Conservation (phyloP, 2,113 vertebrate species). For the Motacilla alba region DNA sequence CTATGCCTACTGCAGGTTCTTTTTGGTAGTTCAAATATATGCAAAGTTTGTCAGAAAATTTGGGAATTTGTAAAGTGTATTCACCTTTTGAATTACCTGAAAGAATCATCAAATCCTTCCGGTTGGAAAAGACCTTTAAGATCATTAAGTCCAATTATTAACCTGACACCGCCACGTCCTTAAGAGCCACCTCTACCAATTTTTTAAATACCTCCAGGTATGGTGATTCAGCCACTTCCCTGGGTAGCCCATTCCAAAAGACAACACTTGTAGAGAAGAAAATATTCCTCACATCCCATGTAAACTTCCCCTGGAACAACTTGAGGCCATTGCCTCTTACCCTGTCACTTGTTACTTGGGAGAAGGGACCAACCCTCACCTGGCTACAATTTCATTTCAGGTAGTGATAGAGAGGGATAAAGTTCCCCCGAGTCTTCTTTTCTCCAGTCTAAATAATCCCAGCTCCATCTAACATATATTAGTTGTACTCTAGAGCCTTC, state of each 20-base stretch:
- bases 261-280: neutral
- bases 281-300: neutral
- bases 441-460: neutral
- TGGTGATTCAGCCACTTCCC: neutral
- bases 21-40: neutral
- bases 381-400: neutral
- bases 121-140: neutral
- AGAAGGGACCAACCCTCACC: neutral
- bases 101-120: neutral
- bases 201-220: neutral
- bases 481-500: neutral
- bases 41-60: neutral
- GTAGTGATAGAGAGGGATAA: neutral
- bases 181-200: accelerated
- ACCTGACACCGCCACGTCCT: accelerated
- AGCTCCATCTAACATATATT: neutral
- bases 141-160: neutral
- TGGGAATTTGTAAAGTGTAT: neutral
- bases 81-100: neutral
- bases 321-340: neutral
- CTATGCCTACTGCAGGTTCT: neutral
- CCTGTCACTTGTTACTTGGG: neutral
- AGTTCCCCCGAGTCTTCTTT: accelerated
- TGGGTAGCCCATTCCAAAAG: neutral
- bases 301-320: neutral